Evolutionary conservation across 2,797 vertebrate genomes (phyloP).

Genomic region (Amblyopsis hoosieri): DNA sequence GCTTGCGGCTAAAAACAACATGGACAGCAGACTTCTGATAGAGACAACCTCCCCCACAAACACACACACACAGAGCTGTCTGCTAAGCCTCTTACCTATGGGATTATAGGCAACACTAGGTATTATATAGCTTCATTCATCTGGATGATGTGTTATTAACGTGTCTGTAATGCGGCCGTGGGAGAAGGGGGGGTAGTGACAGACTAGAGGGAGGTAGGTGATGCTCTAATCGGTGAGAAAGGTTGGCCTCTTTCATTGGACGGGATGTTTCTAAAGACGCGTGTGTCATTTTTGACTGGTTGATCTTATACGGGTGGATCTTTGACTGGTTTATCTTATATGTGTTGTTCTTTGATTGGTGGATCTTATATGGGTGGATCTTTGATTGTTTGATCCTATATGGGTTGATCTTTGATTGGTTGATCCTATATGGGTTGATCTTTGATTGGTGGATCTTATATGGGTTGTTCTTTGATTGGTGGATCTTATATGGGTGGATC

Average conservation of each 20-base stretch:
- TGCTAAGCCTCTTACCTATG: slow-evolving; percentile 76
- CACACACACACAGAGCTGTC: slow-evolving; percentile 44
- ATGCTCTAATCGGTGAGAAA: slow-evolving; percentile 51
- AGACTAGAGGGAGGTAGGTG: slow-evolving; percentile 43
- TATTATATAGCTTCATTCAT: slow-evolving; percentile 76
- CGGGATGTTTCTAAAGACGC: not conserved
- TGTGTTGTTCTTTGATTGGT: too few species aligned
- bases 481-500: too few species aligned
- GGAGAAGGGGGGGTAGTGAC: slow-evolving; percentile 48
- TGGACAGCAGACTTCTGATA: slow-evolving; percentile 25
- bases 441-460: too few species aligned
- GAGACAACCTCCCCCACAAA: not conserved
- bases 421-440: too few species aligned
- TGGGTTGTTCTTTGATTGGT: too few species aligned
- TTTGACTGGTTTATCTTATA: too few species aligned
- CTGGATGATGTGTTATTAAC: slow-evolving; percentile 76
- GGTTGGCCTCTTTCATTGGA: slow-evolving; percentile 37
- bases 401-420: too few species aligned
- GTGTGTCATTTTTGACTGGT: too few species aligned
- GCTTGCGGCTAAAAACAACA: slow-evolving; percentile 43
- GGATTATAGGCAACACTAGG: slow-evolving; percentile 71
- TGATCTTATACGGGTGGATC: too few species aligned
- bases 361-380: too few species aligned
- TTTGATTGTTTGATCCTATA: too few species aligned
- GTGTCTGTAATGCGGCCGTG: slow-evolving; percentile 30